phyloP scores from a whole-genome alignment of 1,140 invertebrate species.

The Philotrypesis tridentata region DNA sequence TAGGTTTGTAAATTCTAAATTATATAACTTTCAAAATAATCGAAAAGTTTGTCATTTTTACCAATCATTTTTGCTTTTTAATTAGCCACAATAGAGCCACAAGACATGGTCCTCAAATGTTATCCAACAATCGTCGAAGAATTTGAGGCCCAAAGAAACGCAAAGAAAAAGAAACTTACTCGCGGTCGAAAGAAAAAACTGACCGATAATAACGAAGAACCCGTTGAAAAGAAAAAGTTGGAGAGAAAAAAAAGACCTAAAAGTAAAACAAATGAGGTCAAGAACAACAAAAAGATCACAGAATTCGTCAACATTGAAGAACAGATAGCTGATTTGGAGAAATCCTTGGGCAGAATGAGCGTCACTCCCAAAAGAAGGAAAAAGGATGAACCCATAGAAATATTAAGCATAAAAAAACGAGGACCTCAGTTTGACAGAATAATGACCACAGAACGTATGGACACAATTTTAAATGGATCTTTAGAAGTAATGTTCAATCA shows the following conservation, averaged over 20 bases:
- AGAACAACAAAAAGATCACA: slow-evolving; percentile 62
- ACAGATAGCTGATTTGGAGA: slow-evolving; percentile 51
- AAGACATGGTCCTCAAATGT: slow-evolving; percentile 77
- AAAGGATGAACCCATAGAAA: slow-evolving; percentile 13
- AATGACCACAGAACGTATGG: slow-evolving; percentile 60
- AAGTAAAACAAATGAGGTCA: slow-evolving; percentile 42
- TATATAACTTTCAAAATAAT: neutral
- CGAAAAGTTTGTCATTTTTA: slow-evolving; percentile 54
- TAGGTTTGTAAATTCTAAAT: slow-evolving; percentile 17
- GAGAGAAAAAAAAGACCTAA: slow-evolving; percentile 46
- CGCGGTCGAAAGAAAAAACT: slow-evolving; percentile 70
- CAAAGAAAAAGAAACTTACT: slow-evolving; percentile 71
- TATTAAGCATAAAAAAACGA: slow-evolving; percentile 53
- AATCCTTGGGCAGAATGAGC: slow-evolving; percentile 57
- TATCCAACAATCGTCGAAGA: slow-evolving; percentile 80
- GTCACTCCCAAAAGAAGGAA: slow-evolving; percentile 63
- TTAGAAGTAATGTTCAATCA: slow-evolving; percentile 64
- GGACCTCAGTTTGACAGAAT: slow-evolving; percentile 59
- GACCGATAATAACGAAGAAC: slow-evolving; percentile 59
- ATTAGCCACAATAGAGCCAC: slow-evolving; percentile 79
- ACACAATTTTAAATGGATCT: slow-evolving; percentile 61
- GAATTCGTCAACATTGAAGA: slow-evolving; percentile 63
- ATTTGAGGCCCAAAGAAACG: slow-evolving; percentile 77
- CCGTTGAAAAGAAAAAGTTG: slow-evolving; percentile 43
- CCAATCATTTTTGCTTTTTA: neutral